Evolutionary conservation across 2,888 invertebrate species (phyloP).

Genomic region (Aphrophora alni): DNA sequence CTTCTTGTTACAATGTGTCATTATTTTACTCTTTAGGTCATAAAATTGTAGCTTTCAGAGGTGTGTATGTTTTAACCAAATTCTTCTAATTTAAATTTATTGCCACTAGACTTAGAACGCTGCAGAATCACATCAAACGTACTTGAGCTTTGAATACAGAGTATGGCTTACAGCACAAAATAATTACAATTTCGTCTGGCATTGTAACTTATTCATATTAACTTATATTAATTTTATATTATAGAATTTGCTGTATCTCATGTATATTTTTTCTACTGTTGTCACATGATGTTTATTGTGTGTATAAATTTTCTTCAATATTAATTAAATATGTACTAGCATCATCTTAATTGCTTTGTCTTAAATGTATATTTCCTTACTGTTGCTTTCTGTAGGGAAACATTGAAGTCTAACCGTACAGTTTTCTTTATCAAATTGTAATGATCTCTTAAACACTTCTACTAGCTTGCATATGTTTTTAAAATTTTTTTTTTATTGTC

Average conservation of each 20-base stretch:
- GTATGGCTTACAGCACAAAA: constrained; percentile 42
- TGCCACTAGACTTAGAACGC: background rate
- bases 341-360: constrained; percentile 19
- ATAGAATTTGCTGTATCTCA: constrained; percentile 40
- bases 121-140: constrained; percentile 26
- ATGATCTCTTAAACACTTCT: background rate
- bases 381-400: constrained; percentile 21
- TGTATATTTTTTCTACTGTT: constrained; percentile 42
- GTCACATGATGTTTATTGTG: constrained; percentile 42
- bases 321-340: constrained; percentile 38
- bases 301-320: constrained; percentile 40
- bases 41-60: background rate
- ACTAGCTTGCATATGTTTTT: background rate
- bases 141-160: constrained; percentile 50
- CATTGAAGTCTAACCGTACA: background rate
- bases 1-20: background rate
- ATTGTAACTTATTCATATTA: constrained; percentile 38
- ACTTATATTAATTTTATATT: constrained; percentile 38
- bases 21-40: background rate
- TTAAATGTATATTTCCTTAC: constrained; percentile 22
- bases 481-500: background rate
- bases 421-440: background rate
- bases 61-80: constrained; percentile 5
- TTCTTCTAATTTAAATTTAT: background rate
- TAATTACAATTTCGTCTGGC: constrained; percentile 39